Conservation (phyloP, 2,888 invertebrate genomes). For the Brachyptera risi region DNA sequence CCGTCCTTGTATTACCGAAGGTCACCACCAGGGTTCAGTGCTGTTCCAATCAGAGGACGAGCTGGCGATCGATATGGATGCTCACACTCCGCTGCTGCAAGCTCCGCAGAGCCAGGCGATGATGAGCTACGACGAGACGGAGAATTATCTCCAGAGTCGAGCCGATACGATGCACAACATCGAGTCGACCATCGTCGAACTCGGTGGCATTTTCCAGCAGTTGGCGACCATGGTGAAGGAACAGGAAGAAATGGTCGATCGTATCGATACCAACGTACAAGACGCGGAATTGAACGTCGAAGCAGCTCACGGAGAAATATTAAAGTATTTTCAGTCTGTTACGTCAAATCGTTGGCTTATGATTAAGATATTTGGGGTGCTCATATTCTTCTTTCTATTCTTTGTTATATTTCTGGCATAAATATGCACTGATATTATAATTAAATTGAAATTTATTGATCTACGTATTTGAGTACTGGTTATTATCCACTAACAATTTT, state of each 20-base stretch:
- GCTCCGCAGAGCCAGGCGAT: constrained; percentile 65
- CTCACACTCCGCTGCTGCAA: constrained; percentile 43
- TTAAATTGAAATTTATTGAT: too few species aligned
- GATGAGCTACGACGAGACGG: constrained; percentile 73
- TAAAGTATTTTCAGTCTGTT: constrained; percentile 96
- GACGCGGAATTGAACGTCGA: constrained; percentile 95
- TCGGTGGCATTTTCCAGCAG: constrained; percentile 98
- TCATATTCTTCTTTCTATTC: constrained; percentile 98
- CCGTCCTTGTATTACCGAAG: too few species aligned
- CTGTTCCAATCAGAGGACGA: constrained; percentile 40
- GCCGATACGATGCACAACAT: constrained; percentile 99
- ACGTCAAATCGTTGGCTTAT: constrained; percentile 97
- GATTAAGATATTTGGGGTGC: constrained; percentile 97
- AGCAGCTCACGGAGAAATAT: constrained; percentile 93
- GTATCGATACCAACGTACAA: constrained; percentile 96
- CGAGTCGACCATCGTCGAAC: constrained; percentile 96
- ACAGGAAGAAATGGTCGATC: constrained; percentile 96
- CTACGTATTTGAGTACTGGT: too few species aligned
- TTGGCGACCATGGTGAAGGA: constrained; percentile 96
- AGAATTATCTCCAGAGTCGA: constrained; percentile 85
- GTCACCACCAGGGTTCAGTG: constrained; percentile 47
- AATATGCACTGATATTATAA: constrained; percentile 36
- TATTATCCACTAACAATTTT: too few species aligned
- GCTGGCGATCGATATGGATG: constrained; percentile 29
- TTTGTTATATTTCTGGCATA: constrained; percentile 96